These are phyloP conservation scores for Zaprionus capensis DNA, from an alignment of 1,140 invertebrate genomes.

Conservation along the genomic window DNA sequence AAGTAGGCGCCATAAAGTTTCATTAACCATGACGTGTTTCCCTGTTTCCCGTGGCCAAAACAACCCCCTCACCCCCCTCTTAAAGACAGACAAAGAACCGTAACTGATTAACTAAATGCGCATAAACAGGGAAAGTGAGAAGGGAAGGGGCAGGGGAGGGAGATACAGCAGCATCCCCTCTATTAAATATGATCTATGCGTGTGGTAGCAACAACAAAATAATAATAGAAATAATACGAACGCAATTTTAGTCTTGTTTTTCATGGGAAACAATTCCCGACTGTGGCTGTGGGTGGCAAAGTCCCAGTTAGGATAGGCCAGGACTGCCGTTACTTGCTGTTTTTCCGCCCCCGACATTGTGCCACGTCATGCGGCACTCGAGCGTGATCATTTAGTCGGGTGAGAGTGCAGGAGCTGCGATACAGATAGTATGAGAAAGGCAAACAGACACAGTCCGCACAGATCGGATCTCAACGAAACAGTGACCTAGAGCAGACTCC, in stretches of 20 bases:
- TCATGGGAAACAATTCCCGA: slow-evolving; percentile 57
- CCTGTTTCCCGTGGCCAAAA: slow-evolving; percentile 37
- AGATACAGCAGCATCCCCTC: slow-evolving; percentile 56
- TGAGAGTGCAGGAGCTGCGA: slow-evolving; percentile 34
- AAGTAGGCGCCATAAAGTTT: slow-evolving; percentile 71
- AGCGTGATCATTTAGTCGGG: slow-evolving; percentile 39
- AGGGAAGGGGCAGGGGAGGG: not conserved
- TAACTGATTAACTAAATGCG: slow-evolving; percentile 79
- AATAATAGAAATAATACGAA: slow-evolving; percentile 14
- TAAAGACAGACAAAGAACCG: slow-evolving; percentile 49
- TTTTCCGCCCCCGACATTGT: slow-evolving; percentile 27
- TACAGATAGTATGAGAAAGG: slow-evolving; percentile 11
- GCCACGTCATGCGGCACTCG: slow-evolving; percentile 59
- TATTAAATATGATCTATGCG: slow-evolving; percentile 59
- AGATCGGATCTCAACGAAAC: slow-evolving; percentile 19
- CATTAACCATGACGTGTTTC: slow-evolving; percentile 73
- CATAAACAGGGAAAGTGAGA: slow-evolving; percentile 61
- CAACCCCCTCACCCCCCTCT: slow-evolving; percentile 11
- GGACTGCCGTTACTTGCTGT: slow-evolving; percentile 52
- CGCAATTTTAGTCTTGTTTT: slow-evolving; percentile 45
- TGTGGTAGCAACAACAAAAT: slow-evolving; percentile 36
- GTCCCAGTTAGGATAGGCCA: not conserved
- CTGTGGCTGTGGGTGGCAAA: slow-evolving; percentile 60
- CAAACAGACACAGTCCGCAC: not conserved
- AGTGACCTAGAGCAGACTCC: not conserved